A percentile compares a stretch with the other conserved stretches of the same genome.
phyloP scores from a whole-genome alignment of 2,113 vertebrate genomes.

The Orientallactaga bullata region DNA sequence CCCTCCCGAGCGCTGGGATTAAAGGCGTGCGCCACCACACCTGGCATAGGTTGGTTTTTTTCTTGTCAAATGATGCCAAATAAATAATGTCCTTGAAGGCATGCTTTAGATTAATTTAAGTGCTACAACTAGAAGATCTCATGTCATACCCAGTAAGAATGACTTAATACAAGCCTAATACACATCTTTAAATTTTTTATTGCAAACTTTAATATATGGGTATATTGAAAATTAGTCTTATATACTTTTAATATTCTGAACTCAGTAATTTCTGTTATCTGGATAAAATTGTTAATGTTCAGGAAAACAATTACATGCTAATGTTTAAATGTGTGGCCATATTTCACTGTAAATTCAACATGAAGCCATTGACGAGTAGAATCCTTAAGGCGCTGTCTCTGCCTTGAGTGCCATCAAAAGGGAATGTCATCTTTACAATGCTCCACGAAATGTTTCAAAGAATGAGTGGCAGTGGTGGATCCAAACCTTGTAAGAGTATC shows the following conservation, averaged over 20 bases:
- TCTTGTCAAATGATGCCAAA: neutral
- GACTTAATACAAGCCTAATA: neutral
- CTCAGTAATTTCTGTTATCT: neutral
- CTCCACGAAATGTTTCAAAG: neutral
- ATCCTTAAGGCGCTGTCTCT: neutral
- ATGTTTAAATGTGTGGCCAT: neutral
- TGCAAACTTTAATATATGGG: too few species aligned
- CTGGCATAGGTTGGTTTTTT: neutral
- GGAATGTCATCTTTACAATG: conserved; percentile 17
- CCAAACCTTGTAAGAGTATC: neutral
- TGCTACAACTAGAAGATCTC: neutral
- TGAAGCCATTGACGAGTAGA: neutral
- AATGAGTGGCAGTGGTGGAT: neutral
- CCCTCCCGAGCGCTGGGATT: too few species aligned
- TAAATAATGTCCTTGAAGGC: neutral
- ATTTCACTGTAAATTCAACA: neutral
- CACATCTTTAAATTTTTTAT: neutral
- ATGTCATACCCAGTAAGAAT: neutral
- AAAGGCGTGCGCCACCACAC: too few species aligned
- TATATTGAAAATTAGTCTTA: neutral
- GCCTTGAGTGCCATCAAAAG: neutral
- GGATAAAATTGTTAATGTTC: neutral
- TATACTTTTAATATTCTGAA: conserved; percentile 27
- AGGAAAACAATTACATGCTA: neutral
- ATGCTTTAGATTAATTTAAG: conserved; percentile 18